A percentile compares a stretch with the other conserved stretches of the same genome.
These are phyloP conservation scores for Hetaerina americana DNA, from an alignment of 1,140 invertebrate genomes.

Conservation along the genomic window DNA sequence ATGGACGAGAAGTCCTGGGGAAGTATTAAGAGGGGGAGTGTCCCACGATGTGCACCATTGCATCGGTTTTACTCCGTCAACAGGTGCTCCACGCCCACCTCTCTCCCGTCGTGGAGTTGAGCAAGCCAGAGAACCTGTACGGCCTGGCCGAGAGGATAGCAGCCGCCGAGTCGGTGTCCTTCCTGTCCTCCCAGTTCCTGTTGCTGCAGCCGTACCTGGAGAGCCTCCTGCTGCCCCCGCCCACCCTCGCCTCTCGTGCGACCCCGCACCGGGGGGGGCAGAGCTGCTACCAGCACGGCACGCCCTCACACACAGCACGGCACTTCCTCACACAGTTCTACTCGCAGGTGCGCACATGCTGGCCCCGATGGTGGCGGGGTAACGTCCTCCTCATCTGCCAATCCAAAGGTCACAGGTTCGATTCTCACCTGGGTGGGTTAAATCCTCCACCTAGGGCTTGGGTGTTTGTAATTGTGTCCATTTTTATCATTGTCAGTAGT, in stretches of 20 bases:
- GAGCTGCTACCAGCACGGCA: not conserved
- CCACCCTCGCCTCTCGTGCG: not conserved
- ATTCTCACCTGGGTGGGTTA: no score
- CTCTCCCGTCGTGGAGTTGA: constrained; percentile 58
- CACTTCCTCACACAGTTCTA: constrained; percentile 44
- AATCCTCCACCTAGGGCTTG: no score
- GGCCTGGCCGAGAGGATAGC: constrained; percentile 76
- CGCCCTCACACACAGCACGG: not conserved
- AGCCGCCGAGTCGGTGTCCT: constrained; percentile 83
- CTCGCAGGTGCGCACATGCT: constrained; percentile 32
- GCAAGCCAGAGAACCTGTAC: constrained; percentile 55
- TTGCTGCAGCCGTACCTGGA: constrained; percentile 70
- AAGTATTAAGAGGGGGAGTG: no score
- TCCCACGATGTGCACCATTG: no score
- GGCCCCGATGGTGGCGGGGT: no score
- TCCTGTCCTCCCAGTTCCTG: constrained; percentile 76
- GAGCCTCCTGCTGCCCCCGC: constrained; percentile 52
- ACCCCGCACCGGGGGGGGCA: not conserved
- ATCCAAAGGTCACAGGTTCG: no score
- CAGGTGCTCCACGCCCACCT: constrained; percentile 47
- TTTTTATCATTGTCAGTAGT: no score
- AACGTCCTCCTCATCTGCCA: no score
- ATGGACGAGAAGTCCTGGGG: no score
- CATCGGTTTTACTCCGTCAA: no score
- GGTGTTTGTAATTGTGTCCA: no score